These are phyloP conservation scores for Arothron firmamentum DNA, from an alignment of 2,113 vertebrate species.

Conservation along the genomic window DNA sequence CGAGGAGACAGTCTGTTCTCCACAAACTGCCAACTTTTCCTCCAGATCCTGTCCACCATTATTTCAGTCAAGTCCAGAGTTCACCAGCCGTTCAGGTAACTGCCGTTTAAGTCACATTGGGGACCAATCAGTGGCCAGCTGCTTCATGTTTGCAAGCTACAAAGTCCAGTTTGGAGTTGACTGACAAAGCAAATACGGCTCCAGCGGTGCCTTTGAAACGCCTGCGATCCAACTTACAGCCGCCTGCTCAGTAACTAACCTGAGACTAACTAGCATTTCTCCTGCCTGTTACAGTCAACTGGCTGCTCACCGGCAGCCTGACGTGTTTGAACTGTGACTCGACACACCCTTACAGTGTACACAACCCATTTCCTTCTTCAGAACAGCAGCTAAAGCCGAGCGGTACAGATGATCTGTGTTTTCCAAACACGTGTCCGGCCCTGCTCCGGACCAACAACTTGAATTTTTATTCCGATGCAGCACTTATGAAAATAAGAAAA, in stretches of 20 bases:
- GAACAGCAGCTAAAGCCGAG: constrained; percentile 5
- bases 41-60: constrained; percentile 76
- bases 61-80: constrained; percentile 68
- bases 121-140: constrained; percentile 65
- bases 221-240: neutral
- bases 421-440: neutral
- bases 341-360: constrained; percentile 68
- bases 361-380: constrained; percentile 68
- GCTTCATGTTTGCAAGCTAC: constrained; percentile 50
- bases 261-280: constrained; percentile 5
- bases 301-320: constrained; percentile 23
- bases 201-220: neutral
- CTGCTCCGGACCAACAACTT: neutral
- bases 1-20: constrained; percentile 63
- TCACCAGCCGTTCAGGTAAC: constrained; percentile 57
- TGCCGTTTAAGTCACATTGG: constrained; percentile 51
- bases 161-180: constrained; percentile 62
- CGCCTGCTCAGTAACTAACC: constrained; percentile 8
- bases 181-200: constrained; percentile 49
- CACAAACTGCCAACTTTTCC: constrained; percentile 72
- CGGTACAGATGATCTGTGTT: constrained; percentile 33
- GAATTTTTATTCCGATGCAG: neutral
- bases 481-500: neutral
- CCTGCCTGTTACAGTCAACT: constrained; percentile 1
- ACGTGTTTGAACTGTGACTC: constrained; percentile 55